A percentile compares a stretch with the other conserved stretches of the same genome.
Conservation (phyloP, 2,888 invertebrate genomes). For the Azorinus chamasolen region DNA sequence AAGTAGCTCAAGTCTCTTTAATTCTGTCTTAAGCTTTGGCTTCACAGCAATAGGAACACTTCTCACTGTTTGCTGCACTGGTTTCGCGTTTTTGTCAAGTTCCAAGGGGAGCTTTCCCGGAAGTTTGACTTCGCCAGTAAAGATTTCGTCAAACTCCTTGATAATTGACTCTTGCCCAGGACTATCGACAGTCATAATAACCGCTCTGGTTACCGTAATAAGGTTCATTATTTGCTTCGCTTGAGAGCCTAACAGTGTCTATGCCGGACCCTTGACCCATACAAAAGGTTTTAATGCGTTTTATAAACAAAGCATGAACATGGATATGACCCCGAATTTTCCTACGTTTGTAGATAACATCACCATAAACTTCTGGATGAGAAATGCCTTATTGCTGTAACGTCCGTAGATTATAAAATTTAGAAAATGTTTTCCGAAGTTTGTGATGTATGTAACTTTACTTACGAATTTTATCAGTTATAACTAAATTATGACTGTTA, state of each 20-base stretch:
- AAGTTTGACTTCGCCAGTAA: slow-evolving; percentile 36
- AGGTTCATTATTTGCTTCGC: slow-evolving; percentile 40
- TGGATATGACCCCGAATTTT: too few relatives aligned
- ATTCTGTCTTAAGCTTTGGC: slow-evolving; percentile 49
- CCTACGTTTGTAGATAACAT: too few relatives aligned
- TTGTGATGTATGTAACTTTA: too few relatives aligned
- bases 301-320: too few relatives aligned
- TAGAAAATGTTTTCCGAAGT: too few relatives aligned
- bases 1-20: slow-evolving; percentile 41
- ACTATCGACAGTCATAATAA: slow-evolving; percentile 1
- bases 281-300: too few relatives aligned
- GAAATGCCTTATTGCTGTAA: too few relatives aligned
- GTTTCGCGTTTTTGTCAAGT: slow-evolving; percentile 39
- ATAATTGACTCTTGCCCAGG: background rate
- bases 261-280: slow-evolving; percentile 12
- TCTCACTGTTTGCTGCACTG: slow-evolving; percentile 52
- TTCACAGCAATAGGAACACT: slow-evolving; percentile 51
- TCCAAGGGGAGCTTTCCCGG: slow-evolving; percentile 32
- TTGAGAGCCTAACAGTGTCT: slow-evolving; percentile 27
- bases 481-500: too few relatives aligned
- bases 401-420: too few relatives aligned
- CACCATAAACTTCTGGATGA: too few relatives aligned
- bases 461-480: too few relatives aligned
- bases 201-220: slow-evolving; percentile 30
- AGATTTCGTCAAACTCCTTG: slow-evolving; percentile 19